phyloP scores from a whole-genome alignment of 2,797 vertebrate genomes.

The Callimico goeldii region DNA sequence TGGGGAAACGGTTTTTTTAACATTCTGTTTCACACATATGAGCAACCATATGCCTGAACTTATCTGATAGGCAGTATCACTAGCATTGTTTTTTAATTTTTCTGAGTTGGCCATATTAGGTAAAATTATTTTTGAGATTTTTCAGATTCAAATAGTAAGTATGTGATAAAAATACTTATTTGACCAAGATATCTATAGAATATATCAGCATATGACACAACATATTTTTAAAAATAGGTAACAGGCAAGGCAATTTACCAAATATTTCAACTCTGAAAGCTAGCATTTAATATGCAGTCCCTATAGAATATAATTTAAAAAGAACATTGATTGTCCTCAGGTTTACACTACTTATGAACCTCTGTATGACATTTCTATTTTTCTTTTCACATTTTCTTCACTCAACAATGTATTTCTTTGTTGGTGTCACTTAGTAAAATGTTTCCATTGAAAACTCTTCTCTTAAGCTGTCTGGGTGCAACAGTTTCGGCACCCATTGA shows the following conservation, averaged over 20 bases:
- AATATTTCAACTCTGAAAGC: background rate
- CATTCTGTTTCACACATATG: conserved; percentile 34
- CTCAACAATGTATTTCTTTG: background rate
- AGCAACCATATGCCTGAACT: background rate
- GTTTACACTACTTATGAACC: background rate
- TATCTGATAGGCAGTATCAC: background rate
- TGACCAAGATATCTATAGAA: background rate
- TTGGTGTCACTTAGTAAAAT: background rate
- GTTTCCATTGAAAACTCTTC: no score
- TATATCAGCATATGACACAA: background rate
- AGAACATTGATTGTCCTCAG: background rate
- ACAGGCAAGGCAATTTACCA: background rate
- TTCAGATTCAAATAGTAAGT: background rate
- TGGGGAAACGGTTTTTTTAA: background rate
- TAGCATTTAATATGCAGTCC: background rate
- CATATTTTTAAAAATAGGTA: background rate
- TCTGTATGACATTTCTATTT: background rate
- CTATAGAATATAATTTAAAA: background rate
- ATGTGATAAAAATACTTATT: background rate
- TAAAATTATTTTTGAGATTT: background rate
- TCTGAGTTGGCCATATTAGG: background rate
- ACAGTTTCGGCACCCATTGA: background rate
- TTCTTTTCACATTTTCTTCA: background rate
- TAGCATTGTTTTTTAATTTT: background rate
- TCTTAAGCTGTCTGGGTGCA: no score